Conservation (phyloP, 2,797 vertebrate species). For the Microcaecilia unicolor region DNA sequence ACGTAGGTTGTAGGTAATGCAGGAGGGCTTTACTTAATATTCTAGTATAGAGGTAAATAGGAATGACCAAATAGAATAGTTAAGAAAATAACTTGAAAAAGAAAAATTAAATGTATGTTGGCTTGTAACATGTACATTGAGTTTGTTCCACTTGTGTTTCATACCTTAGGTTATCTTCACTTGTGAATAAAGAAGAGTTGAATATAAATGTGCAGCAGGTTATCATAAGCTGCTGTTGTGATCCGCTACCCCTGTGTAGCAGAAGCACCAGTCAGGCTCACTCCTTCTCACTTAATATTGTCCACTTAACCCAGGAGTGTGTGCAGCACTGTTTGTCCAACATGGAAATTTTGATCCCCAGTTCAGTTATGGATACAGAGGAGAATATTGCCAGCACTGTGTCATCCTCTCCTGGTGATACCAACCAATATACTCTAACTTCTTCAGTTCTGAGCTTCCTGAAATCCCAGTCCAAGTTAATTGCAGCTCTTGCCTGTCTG, state of each 20-base stretch:
- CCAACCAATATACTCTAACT: conserved; percentile 65
- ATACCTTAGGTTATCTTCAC: conserved; percentile 59
- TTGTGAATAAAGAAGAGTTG: conserved; percentile 73
- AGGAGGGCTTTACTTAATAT: too few species aligned
- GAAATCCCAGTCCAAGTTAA: conserved; percentile 71
- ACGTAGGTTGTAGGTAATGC: too few species aligned
- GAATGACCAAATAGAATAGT: too few species aligned
- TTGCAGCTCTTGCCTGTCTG: conserved; percentile 73
- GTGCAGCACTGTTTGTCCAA: conserved; percentile 44
- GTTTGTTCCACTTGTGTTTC: not conserved
- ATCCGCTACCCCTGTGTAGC: conserved; percentile 64
- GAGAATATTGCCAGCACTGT: conserved; percentile 26
- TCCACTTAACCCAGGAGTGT: conserved; percentile 52
- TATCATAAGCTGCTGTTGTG: conserved; percentile 81
- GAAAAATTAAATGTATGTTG: too few species aligned
- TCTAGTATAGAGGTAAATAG: too few species aligned
- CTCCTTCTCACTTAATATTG: conserved; percentile 46
- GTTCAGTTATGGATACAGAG: conserved; percentile 36
- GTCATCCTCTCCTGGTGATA: conserved; percentile 29
- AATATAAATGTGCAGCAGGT: conserved; percentile 79
- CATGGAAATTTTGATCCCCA: conserved; percentile 35
- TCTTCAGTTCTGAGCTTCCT: conserved; percentile 78
- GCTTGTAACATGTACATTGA: too few species aligned
- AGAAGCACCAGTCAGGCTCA: conserved; percentile 36
- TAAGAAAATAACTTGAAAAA: too few species aligned